Evolutionary conservation across 2,888 invertebrate species (phyloP), one percentile per base, ranked within the genome.

Genomic region (Drosophila quinaria): DNA sequence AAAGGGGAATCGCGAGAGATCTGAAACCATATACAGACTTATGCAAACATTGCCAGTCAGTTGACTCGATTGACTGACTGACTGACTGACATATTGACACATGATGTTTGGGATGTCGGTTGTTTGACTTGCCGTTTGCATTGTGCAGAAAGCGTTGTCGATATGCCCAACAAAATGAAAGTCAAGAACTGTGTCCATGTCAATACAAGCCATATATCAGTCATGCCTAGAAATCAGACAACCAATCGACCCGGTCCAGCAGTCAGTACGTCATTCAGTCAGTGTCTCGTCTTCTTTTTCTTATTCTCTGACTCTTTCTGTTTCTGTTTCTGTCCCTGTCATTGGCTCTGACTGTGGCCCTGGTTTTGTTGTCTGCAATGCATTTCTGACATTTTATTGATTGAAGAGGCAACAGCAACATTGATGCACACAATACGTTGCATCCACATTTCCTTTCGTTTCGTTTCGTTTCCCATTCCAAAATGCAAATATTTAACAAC

Each of bases 161-260:
- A 33, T 52, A 33, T 52, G 62, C 17, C 65, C 71, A 82, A 82
- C 87, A 85, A 87, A 87, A 81, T 87, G 79, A 89, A 89, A 87
- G 83, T 79, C 86, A 87, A 87, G 85, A 85, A 82, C 84, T 85
- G 88, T 80, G 83, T 87, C 89, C 89, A 78, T 75, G 85, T 89
- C 83, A 87, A 87, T 86, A 86, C 89, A 86, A 67, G 86, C 88
- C 83, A 88, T 82, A 88, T 86, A 82, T 82, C 89, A 89, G 87
- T 70, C 83, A 81, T 79, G 86, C 61, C 84, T 73, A 78, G 79
- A 81, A 85, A 84, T 70, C 89, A 77, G 70, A 83, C 83, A 85
- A 82, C 81, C 81, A 87, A 71, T 80, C 76, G 65, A 75, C 47
- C 54, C 69, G 58, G 35, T 62, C 64, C 70, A 54, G 42, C 86